phyloP scores from a whole-genome alignment of 2,888 invertebrate genomes.

The Philereme vetulata region DNA sequence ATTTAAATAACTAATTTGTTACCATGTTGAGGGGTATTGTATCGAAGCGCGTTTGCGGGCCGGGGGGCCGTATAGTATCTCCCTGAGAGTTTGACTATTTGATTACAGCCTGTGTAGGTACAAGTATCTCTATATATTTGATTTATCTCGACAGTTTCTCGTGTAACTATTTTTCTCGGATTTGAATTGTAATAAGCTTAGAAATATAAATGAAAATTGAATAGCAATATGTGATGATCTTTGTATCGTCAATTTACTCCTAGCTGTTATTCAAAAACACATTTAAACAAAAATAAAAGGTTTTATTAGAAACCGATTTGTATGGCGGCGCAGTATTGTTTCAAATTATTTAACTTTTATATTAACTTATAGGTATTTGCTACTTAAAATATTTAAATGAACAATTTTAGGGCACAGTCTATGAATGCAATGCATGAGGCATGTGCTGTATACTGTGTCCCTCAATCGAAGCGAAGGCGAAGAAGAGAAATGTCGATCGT shows the following conservation, averaged over 20 bases:
- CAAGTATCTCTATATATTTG: too few relatives aligned
- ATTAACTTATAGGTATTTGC: not conserved
- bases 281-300: constrained; percentile 1
- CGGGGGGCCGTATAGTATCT: too few relatives aligned
- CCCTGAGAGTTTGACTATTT: too few relatives aligned
- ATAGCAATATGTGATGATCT: too few relatives aligned
- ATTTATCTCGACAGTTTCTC: too few relatives aligned
- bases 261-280: too few relatives aligned
- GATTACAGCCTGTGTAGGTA: too few relatives aligned
- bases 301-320: constrained; percentile 6
- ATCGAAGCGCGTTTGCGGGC: not conserved
- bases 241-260: too few relatives aligned
- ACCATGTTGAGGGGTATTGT: constrained; percentile 39
- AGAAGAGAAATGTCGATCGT: too few relatives aligned
- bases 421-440: not conserved
- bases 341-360: constrained; percentile 1
- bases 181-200: constrained; percentile 34
- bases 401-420: not conserved
- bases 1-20: constrained; percentile 57
- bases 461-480: too few relatives aligned
- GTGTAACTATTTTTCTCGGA: constrained; percentile 3
- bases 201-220: not conserved
- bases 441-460: too few relatives aligned
- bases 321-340: constrained; percentile 5
- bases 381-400: constrained; percentile 4